A percentile compares a stretch with the other conserved stretches of the same genome.
Conservation (phyloP, 2,797 vertebrate genomes). For the Graptemys geographica region DNA sequence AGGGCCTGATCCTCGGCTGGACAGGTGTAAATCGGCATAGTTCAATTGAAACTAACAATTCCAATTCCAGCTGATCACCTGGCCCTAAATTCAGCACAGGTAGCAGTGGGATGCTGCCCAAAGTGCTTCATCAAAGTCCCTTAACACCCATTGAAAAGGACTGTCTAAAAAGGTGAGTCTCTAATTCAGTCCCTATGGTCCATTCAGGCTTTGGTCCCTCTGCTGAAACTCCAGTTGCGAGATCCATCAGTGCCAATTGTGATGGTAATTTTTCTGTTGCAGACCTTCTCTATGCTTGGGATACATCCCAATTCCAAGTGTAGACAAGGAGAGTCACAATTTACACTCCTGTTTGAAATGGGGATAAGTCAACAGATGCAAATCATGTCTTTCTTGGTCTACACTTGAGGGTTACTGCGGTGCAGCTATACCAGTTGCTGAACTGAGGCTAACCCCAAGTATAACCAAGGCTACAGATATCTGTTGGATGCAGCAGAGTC, state of each 20-base stretch:
- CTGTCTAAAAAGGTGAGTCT: background rate
- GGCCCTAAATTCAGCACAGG: background rate
- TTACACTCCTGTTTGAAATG: background rate
- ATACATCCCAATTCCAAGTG: background rate
- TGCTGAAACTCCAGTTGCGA: background rate
- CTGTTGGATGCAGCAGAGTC: background rate
- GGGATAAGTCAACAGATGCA: background rate
- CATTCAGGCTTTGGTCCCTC: accelerated
- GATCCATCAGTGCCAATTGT: background rate
- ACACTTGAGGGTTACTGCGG: background rate
- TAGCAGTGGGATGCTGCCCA: background rate
- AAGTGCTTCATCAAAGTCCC: too few relatives aligned
- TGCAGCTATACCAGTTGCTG: background rate
- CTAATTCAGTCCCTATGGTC: background rate
- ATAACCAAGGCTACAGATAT: background rate
- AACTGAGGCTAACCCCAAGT: background rate
- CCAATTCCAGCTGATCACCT: background rate
- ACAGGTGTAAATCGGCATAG: background rate
- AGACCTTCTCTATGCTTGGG: background rate
- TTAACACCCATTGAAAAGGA: background rate
- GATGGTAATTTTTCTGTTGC: background rate
- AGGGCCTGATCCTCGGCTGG: background rate
- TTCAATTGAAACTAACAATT: accelerated
- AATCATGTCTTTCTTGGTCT: background rate
- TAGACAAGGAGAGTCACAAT: background rate